Conservation (phyloP, 1,140 invertebrate species). For the Coelopa frigida region DNA sequence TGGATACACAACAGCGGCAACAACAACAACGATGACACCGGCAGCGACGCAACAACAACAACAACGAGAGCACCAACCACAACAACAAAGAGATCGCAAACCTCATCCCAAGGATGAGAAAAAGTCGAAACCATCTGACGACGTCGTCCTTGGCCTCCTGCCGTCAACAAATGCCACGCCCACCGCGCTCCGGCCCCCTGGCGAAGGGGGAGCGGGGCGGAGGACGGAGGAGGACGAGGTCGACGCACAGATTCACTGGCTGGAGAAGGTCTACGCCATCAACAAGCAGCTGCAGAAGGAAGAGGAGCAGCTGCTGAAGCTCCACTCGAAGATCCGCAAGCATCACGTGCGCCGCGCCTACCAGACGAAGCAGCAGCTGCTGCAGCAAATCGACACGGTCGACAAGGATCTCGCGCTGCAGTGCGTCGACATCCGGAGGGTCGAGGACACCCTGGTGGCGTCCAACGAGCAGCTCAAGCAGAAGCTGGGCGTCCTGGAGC, state of each 20-base stretch:
- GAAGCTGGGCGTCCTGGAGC: constrained; percentile 55
- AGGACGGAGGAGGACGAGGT: constrained; percentile 10
- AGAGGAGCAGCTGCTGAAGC: constrained; percentile 58
- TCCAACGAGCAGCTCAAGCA: constrained; percentile 56
- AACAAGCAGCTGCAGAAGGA: constrained; percentile 64
- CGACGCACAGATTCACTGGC: constrained; percentile 53
- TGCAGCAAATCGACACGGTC: constrained; percentile 38
- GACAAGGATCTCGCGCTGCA: constrained; percentile 53
- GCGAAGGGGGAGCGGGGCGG: too few species aligned
- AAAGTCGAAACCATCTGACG: too few species aligned
- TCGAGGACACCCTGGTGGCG: constrained; percentile 54
- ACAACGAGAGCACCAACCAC: not conserved
- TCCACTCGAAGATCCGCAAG: constrained; percentile 59
- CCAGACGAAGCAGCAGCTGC: constrained; percentile 46
- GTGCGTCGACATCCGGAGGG: constrained; percentile 53
- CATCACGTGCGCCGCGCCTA: constrained; percentile 54
- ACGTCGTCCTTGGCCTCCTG: too few species aligned
- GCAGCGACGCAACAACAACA: not conserved
- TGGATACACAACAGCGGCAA: constrained; percentile 3
- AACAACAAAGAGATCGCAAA: not conserved
- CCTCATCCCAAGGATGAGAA: too few species aligned
- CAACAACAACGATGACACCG: not conserved
- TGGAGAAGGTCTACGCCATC: constrained; percentile 63
- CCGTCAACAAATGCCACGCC: too few species aligned
- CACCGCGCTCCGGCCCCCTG: too few species aligned